Conservation (phyloP, 35 echinoderm and acorn worm species). For the Heliocidaris erythrogramma region DNA sequence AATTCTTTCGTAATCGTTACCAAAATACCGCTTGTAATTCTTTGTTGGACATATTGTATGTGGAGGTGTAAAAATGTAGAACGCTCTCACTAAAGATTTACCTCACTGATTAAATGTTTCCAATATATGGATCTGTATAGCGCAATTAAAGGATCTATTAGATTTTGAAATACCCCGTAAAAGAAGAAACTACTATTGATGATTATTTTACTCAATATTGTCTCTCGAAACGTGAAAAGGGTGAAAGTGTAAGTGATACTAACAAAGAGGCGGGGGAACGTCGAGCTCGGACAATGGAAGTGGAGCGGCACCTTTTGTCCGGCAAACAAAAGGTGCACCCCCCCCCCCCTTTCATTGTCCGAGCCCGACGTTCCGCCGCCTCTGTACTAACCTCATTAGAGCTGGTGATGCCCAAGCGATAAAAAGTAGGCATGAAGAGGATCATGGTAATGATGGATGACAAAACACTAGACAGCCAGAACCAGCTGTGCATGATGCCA, state of each 20-base stretch:
- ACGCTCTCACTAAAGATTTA: neutral
- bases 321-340: too few relatives aligned
- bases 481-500: conserved; percentile 18
- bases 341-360: too few relatives aligned
- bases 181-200: neutral
- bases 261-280: too few relatives aligned
- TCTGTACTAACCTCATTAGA: too few relatives aligned
- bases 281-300: too few relatives aligned
- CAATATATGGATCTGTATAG: neutral
- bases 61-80: neutral
- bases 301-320: too few relatives aligned
- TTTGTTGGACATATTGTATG: too few relatives aligned
- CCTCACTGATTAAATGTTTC: neutral
- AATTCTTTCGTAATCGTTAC: too few relatives aligned
- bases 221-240: too few relatives aligned
- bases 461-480: neutral
- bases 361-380: too few relatives aligned
- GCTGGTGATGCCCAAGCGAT: conserved; percentile 24
- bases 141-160: neutral
- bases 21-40: too few relatives aligned
- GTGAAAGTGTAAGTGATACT: neutral
- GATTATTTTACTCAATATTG: neutral
- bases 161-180: neutral
- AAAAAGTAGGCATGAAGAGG: conserved; percentile 27
- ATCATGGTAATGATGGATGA: neutral